Evolutionary conservation across 2,888 invertebrate genomes (phyloP).

Genomic region (Drosophila cracens): DNA sequence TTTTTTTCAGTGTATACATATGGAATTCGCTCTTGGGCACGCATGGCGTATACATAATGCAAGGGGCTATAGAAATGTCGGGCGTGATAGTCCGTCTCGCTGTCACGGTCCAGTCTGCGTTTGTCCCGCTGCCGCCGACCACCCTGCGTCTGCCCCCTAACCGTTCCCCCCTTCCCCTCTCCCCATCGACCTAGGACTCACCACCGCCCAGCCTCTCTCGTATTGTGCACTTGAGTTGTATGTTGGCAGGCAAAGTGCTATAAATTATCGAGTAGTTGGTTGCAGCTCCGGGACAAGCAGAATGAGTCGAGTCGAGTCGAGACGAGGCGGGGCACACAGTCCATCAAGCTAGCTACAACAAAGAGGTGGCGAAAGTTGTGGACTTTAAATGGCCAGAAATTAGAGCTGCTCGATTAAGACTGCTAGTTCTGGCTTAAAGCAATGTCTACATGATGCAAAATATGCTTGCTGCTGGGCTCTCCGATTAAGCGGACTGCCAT

Average conservation of each 20-base stretch:
- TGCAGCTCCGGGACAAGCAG: conserved; percentile 33
- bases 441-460: conserved; percentile 21
- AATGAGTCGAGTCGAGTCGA: not conserved
- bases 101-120: conserved; percentile 3
- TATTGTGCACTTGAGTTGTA: conserved; percentile 43
- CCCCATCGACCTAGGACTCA: conserved; percentile 14
- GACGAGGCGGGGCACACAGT: conserved; percentile 32
- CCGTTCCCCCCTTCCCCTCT: not conserved
- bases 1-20: conserved; percentile 1
- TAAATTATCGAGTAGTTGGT: conserved; percentile 75
- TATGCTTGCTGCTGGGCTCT: conserved; percentile 5
- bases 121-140: conserved; percentile 18
- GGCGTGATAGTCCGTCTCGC: conserved; percentile 59
- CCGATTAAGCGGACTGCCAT: conserved; percentile 8
- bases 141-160: conserved; percentile 18
- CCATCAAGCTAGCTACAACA: conserved; percentile 60
- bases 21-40: conserved; percentile 37
- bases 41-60: conserved; percentile 69
- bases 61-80: conserved; percentile 52
- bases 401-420: conserved; percentile 23
- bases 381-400: conserved; percentile 44
- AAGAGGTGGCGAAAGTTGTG: conserved; percentile 60
- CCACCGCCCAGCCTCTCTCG: not conserved
- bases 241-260: conserved; percentile 65
- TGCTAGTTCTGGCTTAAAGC: conserved; percentile 14